Conservation (phyloP, 2,797 vertebrate genomes). For the Staurois parvus region DNA sequence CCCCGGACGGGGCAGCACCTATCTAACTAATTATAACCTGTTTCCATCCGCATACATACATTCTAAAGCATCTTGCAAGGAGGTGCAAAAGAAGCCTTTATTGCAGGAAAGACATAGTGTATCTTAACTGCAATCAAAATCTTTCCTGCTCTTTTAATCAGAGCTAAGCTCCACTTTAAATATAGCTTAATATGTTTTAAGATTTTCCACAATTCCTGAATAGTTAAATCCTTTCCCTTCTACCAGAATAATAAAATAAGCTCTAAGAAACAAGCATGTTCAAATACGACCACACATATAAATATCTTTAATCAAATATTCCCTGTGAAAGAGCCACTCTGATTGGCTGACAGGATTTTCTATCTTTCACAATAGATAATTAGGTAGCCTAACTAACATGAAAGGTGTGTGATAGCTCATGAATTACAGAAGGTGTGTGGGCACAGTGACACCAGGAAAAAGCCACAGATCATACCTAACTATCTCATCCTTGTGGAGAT, state of each 20-base stretch:
- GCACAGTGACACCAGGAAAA: conserved; percentile 80
- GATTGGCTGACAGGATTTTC: conserved; percentile 39
- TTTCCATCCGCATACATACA: too few species aligned
- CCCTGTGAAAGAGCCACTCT: not conserved
- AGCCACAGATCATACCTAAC: conserved; percentile 80
- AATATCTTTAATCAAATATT: conserved; percentile 42
- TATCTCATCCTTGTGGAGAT: conserved; percentile 82
- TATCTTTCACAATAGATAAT: conserved; percentile 69
- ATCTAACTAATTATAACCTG: too few species aligned
- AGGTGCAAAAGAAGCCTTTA: too few species aligned
- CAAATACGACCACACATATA: not conserved
- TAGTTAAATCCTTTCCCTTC: not conserved
- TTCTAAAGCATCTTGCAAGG: too few species aligned
- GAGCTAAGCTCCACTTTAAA: not conserved
- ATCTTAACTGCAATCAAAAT: too few species aligned
- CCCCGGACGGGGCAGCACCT: too few species aligned
- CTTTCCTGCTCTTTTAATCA: too few species aligned
- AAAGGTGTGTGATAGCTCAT: conserved; percentile 72
- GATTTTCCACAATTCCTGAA: not conserved
- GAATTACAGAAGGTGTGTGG: conserved; percentile 81
- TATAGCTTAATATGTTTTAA: not conserved
- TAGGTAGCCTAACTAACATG: conserved; percentile 72
- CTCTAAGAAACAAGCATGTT: not conserved
- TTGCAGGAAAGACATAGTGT: too few species aligned
- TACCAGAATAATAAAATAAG: conserved; percentile 5